phyloP scores from a whole-genome alignment of 2,797 vertebrate genomes.

The Momotus momota region DNA sequence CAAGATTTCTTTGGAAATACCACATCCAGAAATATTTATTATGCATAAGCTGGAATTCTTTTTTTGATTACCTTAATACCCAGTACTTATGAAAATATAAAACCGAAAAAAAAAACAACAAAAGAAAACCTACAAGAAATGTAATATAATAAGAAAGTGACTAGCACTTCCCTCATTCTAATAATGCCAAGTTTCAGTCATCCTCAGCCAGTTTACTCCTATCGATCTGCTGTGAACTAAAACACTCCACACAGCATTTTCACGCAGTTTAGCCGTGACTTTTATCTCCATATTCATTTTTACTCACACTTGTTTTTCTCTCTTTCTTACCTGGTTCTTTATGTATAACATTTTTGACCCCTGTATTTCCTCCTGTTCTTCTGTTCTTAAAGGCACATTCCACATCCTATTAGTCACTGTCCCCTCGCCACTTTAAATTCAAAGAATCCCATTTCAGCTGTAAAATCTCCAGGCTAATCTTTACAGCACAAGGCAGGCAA shows the following conservation, averaged over 20 bases:
- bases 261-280: not conserved
- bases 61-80: not conserved
- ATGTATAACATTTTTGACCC: not conserved
- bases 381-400: not conserved
- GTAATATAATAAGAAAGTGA: accelerated
- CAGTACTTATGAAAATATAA: too few relatives aligned
- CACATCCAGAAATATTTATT: not conserved
- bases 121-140: not conserved
- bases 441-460: not conserved
- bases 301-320: not conserved
- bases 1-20: not conserved
- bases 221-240: not conserved
- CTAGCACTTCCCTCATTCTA: not conserved
- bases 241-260: not conserved
- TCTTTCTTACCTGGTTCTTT: not conserved
- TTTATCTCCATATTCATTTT: not conserved
- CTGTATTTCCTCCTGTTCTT: not conserved
- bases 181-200: not conserved
- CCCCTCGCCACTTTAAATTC: not conserved
- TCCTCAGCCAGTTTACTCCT: not conserved
- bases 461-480: not conserved
- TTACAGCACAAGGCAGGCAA: not conserved
- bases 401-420: not conserved
- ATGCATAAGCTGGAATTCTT: not conserved
- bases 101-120: accelerated